phyloP scores from a whole-genome alignment of 2,797 vertebrate genomes.

The Oryzias dopingdopingensis region DNA sequence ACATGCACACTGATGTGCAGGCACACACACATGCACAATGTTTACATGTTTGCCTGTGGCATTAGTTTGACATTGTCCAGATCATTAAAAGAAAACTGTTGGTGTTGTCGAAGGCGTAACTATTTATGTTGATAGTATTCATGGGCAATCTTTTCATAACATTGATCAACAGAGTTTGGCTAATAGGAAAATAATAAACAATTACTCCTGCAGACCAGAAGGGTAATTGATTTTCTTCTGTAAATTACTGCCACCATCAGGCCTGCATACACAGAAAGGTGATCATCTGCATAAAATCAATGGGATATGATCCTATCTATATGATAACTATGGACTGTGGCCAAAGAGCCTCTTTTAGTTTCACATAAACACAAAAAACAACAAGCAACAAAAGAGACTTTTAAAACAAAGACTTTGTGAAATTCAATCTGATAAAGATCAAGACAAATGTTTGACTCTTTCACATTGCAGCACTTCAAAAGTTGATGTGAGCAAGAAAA shows the following conservation, averaged over 20 bases:
- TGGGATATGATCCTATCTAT: conserved; percentile 89
- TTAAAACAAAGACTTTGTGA: conserved; percentile 17
- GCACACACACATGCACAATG: conserved; percentile 20
- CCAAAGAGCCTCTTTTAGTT: conserved; percentile 59
- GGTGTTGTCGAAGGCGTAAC: conserved; percentile 89
- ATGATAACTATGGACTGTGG: conserved; percentile 84
- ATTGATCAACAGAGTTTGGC: conserved; percentile 97
- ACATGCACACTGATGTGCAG: not conserved
- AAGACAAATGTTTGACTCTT: conserved; percentile 5
- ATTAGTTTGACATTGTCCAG: conserved; percentile 94
- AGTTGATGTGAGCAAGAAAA: not conserved
- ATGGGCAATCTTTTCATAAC: conserved; percentile 90
- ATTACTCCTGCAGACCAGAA: conserved; percentile 90
- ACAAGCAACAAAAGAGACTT: conserved; percentile 29
- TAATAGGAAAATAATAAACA: conserved; percentile 99
- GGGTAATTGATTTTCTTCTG: conserved; percentile 98
- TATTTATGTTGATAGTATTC: conserved; percentile 97
- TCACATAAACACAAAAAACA: conserved; percentile 14
- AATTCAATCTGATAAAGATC: conserved; percentile 1
- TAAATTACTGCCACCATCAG: conserved; percentile 85
- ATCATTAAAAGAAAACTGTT: conserved; percentile 92
- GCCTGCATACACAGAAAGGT: conserved; percentile 93
- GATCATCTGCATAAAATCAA: conserved; percentile 99
- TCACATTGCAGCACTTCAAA: not conserved
- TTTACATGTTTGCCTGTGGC: conserved; percentile 76